Percentiles rank a stretch among this genome's conserved stretches.
Conservation (phyloP, 2,113 vertebrate genomes). For the Pterocles gutturalis region DNA sequence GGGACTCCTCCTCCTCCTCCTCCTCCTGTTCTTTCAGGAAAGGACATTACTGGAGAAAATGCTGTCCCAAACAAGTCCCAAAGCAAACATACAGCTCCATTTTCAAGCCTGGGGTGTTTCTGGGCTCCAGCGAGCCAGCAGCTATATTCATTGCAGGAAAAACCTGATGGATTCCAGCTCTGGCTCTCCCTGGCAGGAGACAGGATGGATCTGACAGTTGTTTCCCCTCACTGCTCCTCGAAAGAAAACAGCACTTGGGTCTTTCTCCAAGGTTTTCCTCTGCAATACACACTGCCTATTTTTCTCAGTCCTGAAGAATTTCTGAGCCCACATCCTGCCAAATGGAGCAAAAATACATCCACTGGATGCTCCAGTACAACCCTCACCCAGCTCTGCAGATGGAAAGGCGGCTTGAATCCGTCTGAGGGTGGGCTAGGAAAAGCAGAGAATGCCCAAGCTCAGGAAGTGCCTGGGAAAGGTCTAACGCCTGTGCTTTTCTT, state of each 20-base stretch:
- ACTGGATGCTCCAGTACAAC: not conserved
- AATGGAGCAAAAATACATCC: not conserved
- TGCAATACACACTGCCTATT: not conserved
- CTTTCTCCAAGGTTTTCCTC: not conserved
- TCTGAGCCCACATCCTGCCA: not conserved
- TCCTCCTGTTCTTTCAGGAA: not conserved
- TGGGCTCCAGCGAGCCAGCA: not conserved
- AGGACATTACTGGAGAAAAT: not conserved
- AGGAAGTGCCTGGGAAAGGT: not conserved
- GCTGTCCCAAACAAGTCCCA: not conserved
- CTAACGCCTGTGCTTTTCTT: not conserved
- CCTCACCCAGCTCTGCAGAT: not conserved
- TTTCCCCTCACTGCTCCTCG: not conserved
- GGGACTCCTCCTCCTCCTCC: not conserved
- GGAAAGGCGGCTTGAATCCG: not conserved
- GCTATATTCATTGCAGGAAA: not conserved
- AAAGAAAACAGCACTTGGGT: not conserved
- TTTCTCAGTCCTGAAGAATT: not conserved
- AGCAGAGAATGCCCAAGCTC: not conserved
- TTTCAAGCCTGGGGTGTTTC: not conserved
- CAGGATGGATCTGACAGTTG: not conserved
- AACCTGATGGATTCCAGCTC: slow-evolving; percentile 2
- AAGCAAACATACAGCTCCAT: not conserved
- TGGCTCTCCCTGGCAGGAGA: not conserved
- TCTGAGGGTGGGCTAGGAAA: not conserved